Evolutionary conservation across 1,140 invertebrate species (phyloP), one percentile per base, ranked within the genome.

Genomic region (Drosophila pectinifera): DNA sequence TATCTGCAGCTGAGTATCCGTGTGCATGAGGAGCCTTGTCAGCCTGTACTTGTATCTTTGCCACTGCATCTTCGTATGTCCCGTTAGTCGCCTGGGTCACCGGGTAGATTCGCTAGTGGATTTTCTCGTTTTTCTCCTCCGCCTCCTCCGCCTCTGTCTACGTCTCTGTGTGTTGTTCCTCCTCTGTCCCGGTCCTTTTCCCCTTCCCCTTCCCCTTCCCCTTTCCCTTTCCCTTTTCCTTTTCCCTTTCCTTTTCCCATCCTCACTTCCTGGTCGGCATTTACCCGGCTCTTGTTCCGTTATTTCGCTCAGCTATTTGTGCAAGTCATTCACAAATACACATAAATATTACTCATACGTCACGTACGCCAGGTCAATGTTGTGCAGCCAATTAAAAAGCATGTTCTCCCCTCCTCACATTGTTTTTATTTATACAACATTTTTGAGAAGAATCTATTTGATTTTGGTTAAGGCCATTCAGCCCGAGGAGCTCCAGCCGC

Each of bases 11-110:
- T 61, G 56, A 59, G 61, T 64, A 62, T 64, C 38, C 31, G 61
- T 64, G 61, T 64, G 76, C 51, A 59, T 36, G 53, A 36, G 46
- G 57, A 54, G 48, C 69, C 48, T 57, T 73, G 57, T 63, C 70
- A 74, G 70, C 70, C 72, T 64, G 70, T 74, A 63, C 70, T 74
- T 74, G 70, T 74, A 81, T 81, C 78, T 81, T 80, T 78, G 62
- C 48, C 67, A 49, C 63, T 75, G 74, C 78, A 85, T 85, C 82
- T 81, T 76, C 68, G 68, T 68, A 48, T 72, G 67, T 72, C 65
- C 68, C 68, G 65, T 70, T 72, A 72, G 49, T 72, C 51, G 68
- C 51, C 51, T 56, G 68, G 68, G 68, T 72, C 68, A 72, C 65
- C 51, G 68, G 68, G 68, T 72, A 72, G 68, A 72, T 72, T 72